Conservation (phyloP, 2,888 invertebrate species). For the Andrena camellia region DNA sequence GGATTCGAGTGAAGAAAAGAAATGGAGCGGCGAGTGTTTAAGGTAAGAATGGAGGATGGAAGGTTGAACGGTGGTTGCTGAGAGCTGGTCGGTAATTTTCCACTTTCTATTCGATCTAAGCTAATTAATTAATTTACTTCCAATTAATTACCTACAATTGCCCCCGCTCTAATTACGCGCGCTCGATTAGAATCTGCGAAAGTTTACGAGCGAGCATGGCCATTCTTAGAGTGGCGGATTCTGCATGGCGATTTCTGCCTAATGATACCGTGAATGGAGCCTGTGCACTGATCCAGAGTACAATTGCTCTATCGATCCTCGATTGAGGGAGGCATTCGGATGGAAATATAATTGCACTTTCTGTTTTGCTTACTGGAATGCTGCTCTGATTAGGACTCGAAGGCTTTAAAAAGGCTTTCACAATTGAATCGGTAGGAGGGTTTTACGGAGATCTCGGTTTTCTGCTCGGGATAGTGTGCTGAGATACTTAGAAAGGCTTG, state of each 20-base stretch:
- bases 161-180: slow-evolving; percentile 70
- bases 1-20: background rate
- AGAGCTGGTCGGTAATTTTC: slow-evolving; percentile 63
- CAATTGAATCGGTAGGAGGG: no score
- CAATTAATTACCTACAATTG: slow-evolving; percentile 73
- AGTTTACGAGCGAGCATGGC: slow-evolving; percentile 69
- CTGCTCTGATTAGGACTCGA: no score
- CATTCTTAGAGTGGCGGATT: slow-evolving; percentile 63
- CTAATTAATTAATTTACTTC: slow-evolving; percentile 73
- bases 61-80: slow-evolving; percentile 11
- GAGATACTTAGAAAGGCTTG: background rate
- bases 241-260: slow-evolving; percentile 67
- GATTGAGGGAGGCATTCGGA: background rate
- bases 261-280: slow-evolving; percentile 49
- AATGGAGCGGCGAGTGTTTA: slow-evolving; percentile 5
- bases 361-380: no score
- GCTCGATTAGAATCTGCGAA: slow-evolving; percentile 72
- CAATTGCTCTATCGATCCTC: slow-evolving; percentile 8
- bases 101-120: slow-evolving; percentile 62
- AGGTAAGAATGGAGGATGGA: background rate
- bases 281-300: slow-evolving; percentile 4
- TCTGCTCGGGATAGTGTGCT: background rate
- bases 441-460: no score
- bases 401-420: no score
- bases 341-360: background rate